A percentile compares a stretch with the other conserved stretches of the same genome.
Evolutionary conservation across 2,113 vertebrate species (phyloP).

Genomic region (Ameiurus melas): DNA sequence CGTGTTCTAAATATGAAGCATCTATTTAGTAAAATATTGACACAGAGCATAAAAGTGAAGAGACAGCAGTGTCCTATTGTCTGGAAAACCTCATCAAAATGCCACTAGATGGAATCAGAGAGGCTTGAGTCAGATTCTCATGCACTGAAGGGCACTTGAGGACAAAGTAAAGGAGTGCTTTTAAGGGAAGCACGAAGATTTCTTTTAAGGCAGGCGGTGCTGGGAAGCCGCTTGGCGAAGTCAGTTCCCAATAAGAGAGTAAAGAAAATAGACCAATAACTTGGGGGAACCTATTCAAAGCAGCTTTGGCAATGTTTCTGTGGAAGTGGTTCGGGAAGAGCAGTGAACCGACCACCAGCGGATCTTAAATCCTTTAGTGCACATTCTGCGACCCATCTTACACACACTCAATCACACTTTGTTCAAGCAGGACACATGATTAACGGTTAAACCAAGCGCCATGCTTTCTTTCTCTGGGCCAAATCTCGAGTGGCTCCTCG

Average conservation of each 20-base stretch:
- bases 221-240: neutral
- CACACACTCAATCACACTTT: neutral
- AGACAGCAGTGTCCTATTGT: too few relatives aligned
- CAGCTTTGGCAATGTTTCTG: neutral
- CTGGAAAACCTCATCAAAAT: neutral
- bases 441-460: neutral
- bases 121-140: neutral
- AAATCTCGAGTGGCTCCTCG: neutral
- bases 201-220: neutral
- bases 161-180: neutral
- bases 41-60: neutral
- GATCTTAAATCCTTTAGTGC: neutral
- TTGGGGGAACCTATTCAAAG: neutral
- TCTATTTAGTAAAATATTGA: neutral
- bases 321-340: neutral
- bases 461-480: neutral
- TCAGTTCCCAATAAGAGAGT: neutral
- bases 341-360: neutral
- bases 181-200: neutral
- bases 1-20: too few relatives aligned
- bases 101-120: conserved; percentile 22
- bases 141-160: neutral
- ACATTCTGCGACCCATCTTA: neutral
- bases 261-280: neutral
- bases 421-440: neutral